Base-by-base conservation (phyloP, 2,797 vertebrate genomes). In the Ibycter americanus region DNA sequence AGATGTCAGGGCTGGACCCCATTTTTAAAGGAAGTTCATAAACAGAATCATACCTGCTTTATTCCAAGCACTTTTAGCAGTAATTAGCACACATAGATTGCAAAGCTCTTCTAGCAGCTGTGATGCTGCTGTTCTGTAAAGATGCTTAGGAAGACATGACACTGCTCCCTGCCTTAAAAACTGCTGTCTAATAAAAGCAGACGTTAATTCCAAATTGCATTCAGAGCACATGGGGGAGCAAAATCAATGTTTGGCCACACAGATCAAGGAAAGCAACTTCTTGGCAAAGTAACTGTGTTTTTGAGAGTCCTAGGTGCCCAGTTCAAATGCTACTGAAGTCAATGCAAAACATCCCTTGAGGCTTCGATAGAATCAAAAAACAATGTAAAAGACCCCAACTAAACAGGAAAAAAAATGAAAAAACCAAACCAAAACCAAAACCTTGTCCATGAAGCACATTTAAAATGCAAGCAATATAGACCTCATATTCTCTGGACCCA, bases 221-320 rank as follows among this genome's bases (percentile, higher is more conserved):
- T 89, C 86, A 93, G 83, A 92, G 68, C 26, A 87, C 44, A 80
- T 42, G 3, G 32, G 34, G 49, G 38, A 97, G 18, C 22, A 94
- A 93, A 92, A 94, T 94, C 81, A 93, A 90, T 80, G 82, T 92
- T 65, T 89, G 67, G 81, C 52, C 65, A 85, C 91, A 87, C 14
- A 73, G 38, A 93, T 78, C 40, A 90, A 89, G 52, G 61, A 89
- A 96, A 96, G 78, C 56, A 94, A 74, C 61, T 67, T 42, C 21
- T 67, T 65, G 78, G 59, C n/a, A 92, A 89, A 89, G 32, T 54
- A 82, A 56, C 32, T 2, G 1, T 59, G 31, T 40, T 92, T 47
- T 90, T 80, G 86, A 89, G 79, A 36, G 17, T 67, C n/a, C 11
- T 63, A 6, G 21, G 34, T 70, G 55, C 19, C n/a, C 42, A 46